Evolutionary conservation across 2,797 vertebrate genomes (phyloP).

Genomic region (Bovichtus diacanthus): DNA sequence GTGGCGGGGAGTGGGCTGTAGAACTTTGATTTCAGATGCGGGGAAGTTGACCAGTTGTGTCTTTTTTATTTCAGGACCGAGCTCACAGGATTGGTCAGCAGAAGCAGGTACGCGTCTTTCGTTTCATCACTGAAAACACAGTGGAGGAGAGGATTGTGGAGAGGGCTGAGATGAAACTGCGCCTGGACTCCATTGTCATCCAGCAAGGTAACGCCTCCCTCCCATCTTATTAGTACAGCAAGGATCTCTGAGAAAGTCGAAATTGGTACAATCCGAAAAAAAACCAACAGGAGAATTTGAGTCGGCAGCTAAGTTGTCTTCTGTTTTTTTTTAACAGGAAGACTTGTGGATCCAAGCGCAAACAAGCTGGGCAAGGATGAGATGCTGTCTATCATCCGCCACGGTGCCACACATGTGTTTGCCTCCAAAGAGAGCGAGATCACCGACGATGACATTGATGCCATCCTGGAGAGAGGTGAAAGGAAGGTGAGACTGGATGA

Average conservation of each 20-base stretch:
- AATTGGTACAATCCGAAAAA: background rate
- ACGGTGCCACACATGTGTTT: constrained; percentile 97
- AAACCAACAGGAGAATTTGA: background rate
- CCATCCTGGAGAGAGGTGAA: constrained; percentile 95
- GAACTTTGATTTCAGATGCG: background rate
- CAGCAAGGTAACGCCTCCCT: constrained; percentile 89
- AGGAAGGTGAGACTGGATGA: constrained; percentile 88
- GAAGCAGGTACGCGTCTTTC: constrained; percentile 96
- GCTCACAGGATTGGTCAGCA: constrained; percentile 98
- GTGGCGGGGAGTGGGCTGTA: too few species aligned
- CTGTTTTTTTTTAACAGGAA: constrained; percentile 82
- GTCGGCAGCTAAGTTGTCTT: background rate
- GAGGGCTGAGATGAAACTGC: constrained; percentile 97
- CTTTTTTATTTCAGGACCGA: constrained; percentile 87
- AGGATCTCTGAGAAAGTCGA: background rate
- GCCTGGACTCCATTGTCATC: constrained; percentile 98
- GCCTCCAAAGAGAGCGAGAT: constrained; percentile 99
- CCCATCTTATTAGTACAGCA: too few species aligned
- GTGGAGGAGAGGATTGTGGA: constrained; percentile 99
- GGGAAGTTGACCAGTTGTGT: background rate
- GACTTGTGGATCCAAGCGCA: constrained; percentile 95
- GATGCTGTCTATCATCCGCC: constrained; percentile 99
- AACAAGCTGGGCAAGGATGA: constrained; percentile 99
- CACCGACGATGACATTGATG: constrained; percentile 97
- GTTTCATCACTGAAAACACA: constrained; percentile 98